These are phyloP conservation scores for Oreonectes daqikongensis DNA, from an alignment of 2,797 vertebrate species.

Conservation along the genomic window DNA sequence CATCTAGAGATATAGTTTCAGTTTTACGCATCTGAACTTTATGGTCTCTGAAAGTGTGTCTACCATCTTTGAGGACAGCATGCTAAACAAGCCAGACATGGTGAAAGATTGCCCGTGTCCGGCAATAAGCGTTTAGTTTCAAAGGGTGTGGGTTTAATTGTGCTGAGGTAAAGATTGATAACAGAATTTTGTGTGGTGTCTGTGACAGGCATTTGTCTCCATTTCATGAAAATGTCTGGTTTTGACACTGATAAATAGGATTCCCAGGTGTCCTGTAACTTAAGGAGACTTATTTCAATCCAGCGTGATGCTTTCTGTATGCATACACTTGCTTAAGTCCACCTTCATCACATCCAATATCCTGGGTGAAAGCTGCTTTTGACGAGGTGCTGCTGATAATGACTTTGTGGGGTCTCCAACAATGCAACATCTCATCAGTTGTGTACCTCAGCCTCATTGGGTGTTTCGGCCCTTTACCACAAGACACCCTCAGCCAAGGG, in stretches of 20 bases:
- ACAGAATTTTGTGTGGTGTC: constrained; percentile 27
- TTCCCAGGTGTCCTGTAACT: constrained; percentile 39
- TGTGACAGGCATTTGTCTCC: constrained; percentile 36
- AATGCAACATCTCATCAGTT: too few relatives aligned
- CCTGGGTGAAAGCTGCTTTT: too few relatives aligned
- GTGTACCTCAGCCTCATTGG: too few relatives aligned
- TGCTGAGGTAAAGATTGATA: constrained; percentile 27
- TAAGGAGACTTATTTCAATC: constrained; percentile 30
- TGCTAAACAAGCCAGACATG: neutral
- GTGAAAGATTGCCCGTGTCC: constrained; percentile 24
- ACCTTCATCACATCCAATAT: too few relatives aligned
- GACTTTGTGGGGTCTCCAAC: too few relatives aligned
- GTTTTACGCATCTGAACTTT: neutral
- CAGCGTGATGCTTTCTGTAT: constrained; percentile 20
- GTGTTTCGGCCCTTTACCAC: too few relatives aligned
- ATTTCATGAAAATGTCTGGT: constrained; percentile 44
- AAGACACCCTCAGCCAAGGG: too few relatives aligned
- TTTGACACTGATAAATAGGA: constrained; percentile 46
- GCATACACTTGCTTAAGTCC: neutral
- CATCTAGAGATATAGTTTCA: neutral
- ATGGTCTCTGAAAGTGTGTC: neutral
- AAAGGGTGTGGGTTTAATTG: constrained; percentile 21
- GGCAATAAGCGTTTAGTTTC: constrained; percentile 36
- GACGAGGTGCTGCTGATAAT: too few relatives aligned
- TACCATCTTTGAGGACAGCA: neutral